phyloP scores from a whole-genome alignment of 2,113 vertebrate genomes.

The Ptilonorhynchus violaceus region DNA sequence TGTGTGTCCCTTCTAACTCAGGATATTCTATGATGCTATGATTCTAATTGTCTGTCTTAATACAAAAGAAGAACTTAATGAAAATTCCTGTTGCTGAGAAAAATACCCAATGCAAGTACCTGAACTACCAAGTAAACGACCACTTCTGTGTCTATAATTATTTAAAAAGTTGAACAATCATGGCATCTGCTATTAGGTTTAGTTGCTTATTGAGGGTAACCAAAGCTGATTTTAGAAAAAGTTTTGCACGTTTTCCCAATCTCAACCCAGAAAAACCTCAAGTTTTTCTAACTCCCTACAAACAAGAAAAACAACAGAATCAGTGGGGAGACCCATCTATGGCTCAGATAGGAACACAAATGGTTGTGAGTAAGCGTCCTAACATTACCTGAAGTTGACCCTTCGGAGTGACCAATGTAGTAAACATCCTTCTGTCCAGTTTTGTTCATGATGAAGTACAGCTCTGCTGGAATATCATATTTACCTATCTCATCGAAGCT shows the following conservation, averaged over 20 bases:
- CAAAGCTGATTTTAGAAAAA: background rate
- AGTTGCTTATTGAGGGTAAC: background rate
- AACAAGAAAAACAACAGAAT: background rate
- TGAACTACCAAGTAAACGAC: background rate
- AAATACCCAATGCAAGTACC: background rate
- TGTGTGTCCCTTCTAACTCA: background rate
- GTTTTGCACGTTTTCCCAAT: background rate
- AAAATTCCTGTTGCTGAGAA: background rate
- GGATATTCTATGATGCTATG: background rate
- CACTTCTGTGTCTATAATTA: background rate
- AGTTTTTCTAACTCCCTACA: background rate
- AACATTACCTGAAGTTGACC: slow-evolving; percentile 80
- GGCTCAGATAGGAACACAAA: background rate
- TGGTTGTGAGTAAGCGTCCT: background rate
- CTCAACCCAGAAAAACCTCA: background rate
- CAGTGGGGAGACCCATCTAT: background rate
- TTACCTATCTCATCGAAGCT: slow-evolving; percentile 90
- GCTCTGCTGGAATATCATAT: slow-evolving; percentile 87
- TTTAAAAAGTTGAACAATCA: background rate
- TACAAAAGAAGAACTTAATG: background rate
- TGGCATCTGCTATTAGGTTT: background rate
- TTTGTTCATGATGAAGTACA: slow-evolving; percentile 84
- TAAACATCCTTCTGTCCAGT: slow-evolving; percentile 81
- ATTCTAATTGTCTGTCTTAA: background rate
- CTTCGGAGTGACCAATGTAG: slow-evolving; percentile 92